Percentiles rank a stretch among this genome's conserved stretches.
phyloP scores from a whole-genome alignment of 2,113 vertebrate species.

The Gasterosteus nipponicus region DNA sequence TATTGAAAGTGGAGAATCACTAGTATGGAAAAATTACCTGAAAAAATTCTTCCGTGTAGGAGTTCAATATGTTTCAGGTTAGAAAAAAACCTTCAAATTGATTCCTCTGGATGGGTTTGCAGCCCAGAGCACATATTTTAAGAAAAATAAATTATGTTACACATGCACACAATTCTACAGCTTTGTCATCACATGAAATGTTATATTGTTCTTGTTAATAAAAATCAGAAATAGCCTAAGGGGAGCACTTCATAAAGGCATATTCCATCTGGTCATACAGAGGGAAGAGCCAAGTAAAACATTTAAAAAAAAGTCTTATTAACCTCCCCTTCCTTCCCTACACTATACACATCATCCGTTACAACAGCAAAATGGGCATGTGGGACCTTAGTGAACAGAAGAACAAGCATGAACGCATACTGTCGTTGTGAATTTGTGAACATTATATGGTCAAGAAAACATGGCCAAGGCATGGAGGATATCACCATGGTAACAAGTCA shows the following conservation, averaged over 20 bases:
- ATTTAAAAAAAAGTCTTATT: not conserved
- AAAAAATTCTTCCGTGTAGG: slow-evolving; percentile 57
- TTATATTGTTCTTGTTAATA: slow-evolving; percentile 25
- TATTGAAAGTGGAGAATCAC: slow-evolving; percentile 15
- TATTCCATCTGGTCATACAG: slow-evolving; percentile 46
- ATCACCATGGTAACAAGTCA: slow-evolving; percentile 59
- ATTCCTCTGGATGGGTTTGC: slow-evolving; percentile 60
- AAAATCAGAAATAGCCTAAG: slow-evolving; percentile 32
- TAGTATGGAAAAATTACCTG: slow-evolving; percentile 31
- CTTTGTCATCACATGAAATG: slow-evolving; percentile 56
- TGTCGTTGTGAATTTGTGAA: slow-evolving; percentile 4
- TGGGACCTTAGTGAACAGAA: slow-evolving; percentile 18
- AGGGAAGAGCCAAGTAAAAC: slow-evolving; percentile 12
- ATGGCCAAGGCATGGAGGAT: slow-evolving; percentile 13
- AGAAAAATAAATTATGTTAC: slow-evolving; percentile 58
- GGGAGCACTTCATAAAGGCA: slow-evolving; percentile 36
- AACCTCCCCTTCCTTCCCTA: not conserved
- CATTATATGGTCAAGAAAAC: not conserved
- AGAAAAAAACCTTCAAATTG: slow-evolving; percentile 61
- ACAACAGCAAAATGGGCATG: slow-evolving; percentile 4
- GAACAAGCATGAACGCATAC: not conserved
- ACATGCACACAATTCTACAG: slow-evolving; percentile 4
- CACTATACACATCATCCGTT: slow-evolving; percentile 19
- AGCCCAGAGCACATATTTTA: slow-evolving; percentile 50
- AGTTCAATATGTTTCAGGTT: slow-evolving; percentile 67